These are phyloP conservation scores for Eurois occulta DNA, from an alignment of 2,888 invertebrate species.

Conservation along the genomic window DNA sequence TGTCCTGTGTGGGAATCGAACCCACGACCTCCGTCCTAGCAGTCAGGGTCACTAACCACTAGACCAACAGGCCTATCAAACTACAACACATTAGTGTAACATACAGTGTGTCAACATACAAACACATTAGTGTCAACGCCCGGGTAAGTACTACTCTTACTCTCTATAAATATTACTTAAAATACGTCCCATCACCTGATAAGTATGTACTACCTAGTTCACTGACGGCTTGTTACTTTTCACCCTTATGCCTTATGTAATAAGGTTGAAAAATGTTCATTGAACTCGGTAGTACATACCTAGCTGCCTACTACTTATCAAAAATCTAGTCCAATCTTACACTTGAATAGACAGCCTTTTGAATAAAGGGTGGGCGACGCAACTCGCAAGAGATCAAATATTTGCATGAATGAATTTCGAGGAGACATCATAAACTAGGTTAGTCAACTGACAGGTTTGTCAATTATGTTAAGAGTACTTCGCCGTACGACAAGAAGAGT, in stretches of 20 bases:
- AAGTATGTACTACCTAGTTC: no score
- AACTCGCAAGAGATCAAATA: conserved; percentile 32
- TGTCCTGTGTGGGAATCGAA: no score
- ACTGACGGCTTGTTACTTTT: no score
- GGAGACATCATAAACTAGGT: conserved; percentile 23
- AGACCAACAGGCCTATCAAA: no score
- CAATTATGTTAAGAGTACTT: not conserved
- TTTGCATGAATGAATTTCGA: conserved; percentile 39
- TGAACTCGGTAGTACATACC: not conserved
- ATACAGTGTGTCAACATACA: no score
- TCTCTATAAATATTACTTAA: not conserved
- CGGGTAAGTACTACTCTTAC: not conserved
- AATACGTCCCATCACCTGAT: not conserved
- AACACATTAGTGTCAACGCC: not conserved
- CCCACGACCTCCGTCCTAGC: no score
- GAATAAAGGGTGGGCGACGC: conserved; percentile 27
- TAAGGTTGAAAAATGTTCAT: no score
- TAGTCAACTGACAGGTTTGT: conserved; percentile 18
- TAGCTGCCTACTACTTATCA: not conserved
- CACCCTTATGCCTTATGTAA: no score
- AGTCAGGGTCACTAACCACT: no score
- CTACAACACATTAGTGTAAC: no score
- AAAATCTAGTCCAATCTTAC: conserved; percentile 27
- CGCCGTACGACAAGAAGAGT: not conserved
- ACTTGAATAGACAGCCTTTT: conserved; percentile 35